These are phyloP conservation scores for Mermis nigrescens DNA, from an alignment of 2,888 invertebrate species.

Conservation along the genomic window DNA sequence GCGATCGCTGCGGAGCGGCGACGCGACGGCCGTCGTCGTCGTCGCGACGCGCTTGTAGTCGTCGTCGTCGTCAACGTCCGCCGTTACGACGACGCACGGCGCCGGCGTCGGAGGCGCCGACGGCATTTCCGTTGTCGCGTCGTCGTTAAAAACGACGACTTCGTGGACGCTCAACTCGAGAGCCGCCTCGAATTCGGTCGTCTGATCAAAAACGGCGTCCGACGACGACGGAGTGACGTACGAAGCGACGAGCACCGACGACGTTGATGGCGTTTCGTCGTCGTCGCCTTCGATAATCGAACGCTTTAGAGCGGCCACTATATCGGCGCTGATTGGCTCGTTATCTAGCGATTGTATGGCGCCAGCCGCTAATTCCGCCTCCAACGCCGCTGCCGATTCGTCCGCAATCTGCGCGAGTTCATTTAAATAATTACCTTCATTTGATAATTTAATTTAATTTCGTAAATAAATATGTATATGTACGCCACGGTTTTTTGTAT, in stretches of 20 bases:
- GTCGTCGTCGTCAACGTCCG: too few species aligned
- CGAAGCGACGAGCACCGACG: not conserved
- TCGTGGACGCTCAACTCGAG: not conserved
- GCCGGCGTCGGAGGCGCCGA: too few species aligned
- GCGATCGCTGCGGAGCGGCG: not conserved
- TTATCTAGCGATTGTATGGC: constrained; percentile 9
- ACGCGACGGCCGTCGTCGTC: too few species aligned
- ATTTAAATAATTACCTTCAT: too few species aligned
- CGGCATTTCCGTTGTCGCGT: not conserved
- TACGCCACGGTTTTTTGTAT: too few species aligned
- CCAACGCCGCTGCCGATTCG: not conserved
- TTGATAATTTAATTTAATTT: too few species aligned
- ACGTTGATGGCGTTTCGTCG: not conserved
- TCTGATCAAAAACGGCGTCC: not conserved
- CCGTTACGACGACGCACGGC: not conserved
- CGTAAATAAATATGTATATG: too few species aligned
- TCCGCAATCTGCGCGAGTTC: too few species aligned
- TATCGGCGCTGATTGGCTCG: constrained; percentile 2
- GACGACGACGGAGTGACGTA: not conserved
- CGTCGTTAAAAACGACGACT: not conserved
- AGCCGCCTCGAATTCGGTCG: not conserved
- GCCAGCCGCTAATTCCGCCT: not conserved
- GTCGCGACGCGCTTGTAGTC: not conserved
- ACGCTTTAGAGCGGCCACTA: constrained; percentile 8
- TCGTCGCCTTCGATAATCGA: not conserved